A percentile compares a stretch with the other conserved stretches of the same genome.
Evolutionary conservation across 2,888 invertebrate genomes (phyloP).

Genomic region (Autographa pulchrina): DNA sequence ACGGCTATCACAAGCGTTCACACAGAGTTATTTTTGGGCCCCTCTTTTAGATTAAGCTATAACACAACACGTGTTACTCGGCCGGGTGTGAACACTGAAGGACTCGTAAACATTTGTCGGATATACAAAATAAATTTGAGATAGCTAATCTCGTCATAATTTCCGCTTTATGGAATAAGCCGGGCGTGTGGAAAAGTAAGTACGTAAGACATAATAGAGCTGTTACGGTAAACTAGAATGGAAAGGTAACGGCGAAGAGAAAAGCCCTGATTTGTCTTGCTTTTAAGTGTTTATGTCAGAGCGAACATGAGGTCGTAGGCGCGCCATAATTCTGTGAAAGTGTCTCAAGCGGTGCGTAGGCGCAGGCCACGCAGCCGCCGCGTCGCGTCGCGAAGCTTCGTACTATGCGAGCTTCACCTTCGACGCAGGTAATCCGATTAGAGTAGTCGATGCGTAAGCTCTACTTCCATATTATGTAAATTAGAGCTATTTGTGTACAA

Average conservation of each 20-base stretch:
- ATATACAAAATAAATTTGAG: conserved; percentile 36
- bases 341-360: conserved; percentile 80
- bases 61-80: conserved; percentile 57
- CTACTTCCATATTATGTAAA: conserved; percentile 60
- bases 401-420: conserved; percentile 64
- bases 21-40: conserved; percentile 57
- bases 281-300: conserved; percentile 76
- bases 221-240: conserved; percentile 59
- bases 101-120: conserved; percentile 57
- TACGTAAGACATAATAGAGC: conserved; percentile 26
- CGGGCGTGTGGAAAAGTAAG: conserved; percentile 20
- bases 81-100: conserved; percentile 52
- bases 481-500: conserved; percentile 65
- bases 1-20: conserved; percentile 42
- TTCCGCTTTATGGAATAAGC: conserved; percentile 41
- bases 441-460: conserved; percentile 62
- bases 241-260: conserved; percentile 66
- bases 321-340: conserved; percentile 80
- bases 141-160: conserved; percentile 47
- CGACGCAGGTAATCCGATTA: conserved; percentile 81
- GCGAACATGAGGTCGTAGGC: conserved; percentile 80
- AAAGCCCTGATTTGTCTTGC: conserved; percentile 73
- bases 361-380: conserved; percentile 59
- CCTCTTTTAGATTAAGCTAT: conserved; percentile 47
- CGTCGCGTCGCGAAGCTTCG: conserved; percentile 63